Base-by-base conservation (phyloP, 2,113 vertebrate species). In the Petrocephalus zakoni region DNA sequence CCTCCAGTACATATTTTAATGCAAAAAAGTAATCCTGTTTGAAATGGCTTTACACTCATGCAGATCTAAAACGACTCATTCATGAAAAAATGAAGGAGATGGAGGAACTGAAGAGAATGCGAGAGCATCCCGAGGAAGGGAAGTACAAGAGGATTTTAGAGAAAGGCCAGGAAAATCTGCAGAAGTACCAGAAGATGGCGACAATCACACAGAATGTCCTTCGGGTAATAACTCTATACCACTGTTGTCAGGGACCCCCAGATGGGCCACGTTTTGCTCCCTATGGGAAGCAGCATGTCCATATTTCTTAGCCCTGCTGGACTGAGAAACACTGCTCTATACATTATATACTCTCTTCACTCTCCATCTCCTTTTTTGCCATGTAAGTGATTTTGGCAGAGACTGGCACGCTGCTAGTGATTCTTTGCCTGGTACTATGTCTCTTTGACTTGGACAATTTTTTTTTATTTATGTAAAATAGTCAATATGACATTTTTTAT, bases 141-240 rank as follows among this genome's bases (percentile, higher is more conserved):
- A 88, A 61, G 19, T 88, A 88, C 53, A 88, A 78, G 25, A 88
- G 37, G 10, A 53, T 83, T 22, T 82, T 88, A n/a, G 21, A 88
- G 75, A 88, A 84, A 61, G 88, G 75, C 55, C 88, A 88, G 88
- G 58, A 78, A 90, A 92, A n/a, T 92, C 93, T 22, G 93, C 94
- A 81, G 87, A 91, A 72, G 86, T 94, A 95, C 88, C 95, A 94
- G 87, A 95, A 93, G 90, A 93, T 95, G 90, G 89, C 90, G 1
- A 78, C 93, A 61, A 94, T 96, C 90, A 93, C 93, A 4, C 95
- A 96, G 88, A 94, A 96, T 37, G 93, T 96, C 46, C 91, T 96
- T 8, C 92, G 95, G 94, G 95, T 95, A 94, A 89, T 88, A 17
- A 47, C 7, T 25, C 56, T n/a, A 55, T 17, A 85, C 2, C 25